Conservation (phyloP, 2,888 invertebrate species). For the Nomada fucata region DNA sequence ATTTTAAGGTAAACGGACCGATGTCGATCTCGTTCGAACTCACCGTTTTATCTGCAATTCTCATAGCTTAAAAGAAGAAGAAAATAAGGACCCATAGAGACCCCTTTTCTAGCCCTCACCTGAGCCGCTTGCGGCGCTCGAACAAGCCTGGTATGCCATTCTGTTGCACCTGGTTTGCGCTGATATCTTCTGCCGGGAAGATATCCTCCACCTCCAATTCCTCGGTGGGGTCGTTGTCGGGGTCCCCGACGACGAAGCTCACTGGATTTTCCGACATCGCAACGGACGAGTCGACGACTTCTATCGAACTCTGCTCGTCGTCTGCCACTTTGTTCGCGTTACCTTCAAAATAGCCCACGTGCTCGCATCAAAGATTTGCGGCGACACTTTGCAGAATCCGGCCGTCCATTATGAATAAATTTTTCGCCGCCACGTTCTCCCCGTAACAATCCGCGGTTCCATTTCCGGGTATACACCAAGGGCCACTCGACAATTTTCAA, state of each 20-base stretch:
- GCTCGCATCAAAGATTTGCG: constrained; percentile 37
- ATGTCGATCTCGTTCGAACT: neutral
- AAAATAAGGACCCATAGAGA: constrained; percentile 18
- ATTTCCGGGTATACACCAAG: constrained; percentile 6
- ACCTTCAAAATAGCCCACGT: constrained; percentile 80
- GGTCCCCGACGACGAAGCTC: constrained; percentile 82
- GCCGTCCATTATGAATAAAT: neutral
- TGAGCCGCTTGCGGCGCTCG: constrained; percentile 84
- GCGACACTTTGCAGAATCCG: neutral
- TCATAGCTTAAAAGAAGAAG: neutral
- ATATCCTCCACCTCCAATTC: constrained; percentile 80
- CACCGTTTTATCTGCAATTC: neutral
- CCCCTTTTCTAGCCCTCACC: constrained; percentile 74
- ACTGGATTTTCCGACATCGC: constrained; percentile 79
- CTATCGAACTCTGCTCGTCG: constrained; percentile 36
- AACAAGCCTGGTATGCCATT: constrained; percentile 79
- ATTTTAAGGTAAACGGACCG: too few species aligned
- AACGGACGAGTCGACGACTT: constrained; percentile 30
- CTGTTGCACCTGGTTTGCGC: constrained; percentile 69
- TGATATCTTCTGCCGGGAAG: constrained; percentile 76
- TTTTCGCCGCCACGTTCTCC: constrained; percentile 17
- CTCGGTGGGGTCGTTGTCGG: constrained; percentile 70
- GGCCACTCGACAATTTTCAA: constrained; percentile 19
- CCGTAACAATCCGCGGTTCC: neutral
- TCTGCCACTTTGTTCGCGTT: constrained; percentile 70